Evolutionary conservation across 92 coral and sea anemone genomes (phyloP).

Genomic region (Epizoanthus ramosus): DNA sequence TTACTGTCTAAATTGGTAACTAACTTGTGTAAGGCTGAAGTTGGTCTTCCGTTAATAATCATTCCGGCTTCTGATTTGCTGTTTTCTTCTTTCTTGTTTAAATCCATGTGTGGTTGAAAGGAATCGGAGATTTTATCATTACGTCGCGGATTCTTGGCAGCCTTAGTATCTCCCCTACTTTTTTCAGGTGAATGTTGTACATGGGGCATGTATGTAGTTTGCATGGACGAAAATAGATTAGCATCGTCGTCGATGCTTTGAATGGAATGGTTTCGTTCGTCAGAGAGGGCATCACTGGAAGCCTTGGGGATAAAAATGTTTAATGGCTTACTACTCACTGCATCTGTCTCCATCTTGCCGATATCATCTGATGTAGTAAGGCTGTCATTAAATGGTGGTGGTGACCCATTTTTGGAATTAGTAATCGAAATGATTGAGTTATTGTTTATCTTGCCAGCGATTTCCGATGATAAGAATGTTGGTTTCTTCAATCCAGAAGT

Average conservation of each 20-base stretch:
- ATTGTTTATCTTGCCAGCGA: constrained; percentile 19
- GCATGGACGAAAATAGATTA: background rate
- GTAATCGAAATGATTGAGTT: background rate
- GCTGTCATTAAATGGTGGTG: background rate
- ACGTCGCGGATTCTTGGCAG: too few species aligned
- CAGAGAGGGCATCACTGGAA: background rate
- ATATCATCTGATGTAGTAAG: background rate
- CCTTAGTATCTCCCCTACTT: too few species aligned
- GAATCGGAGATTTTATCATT: too few species aligned
- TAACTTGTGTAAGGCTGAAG: too few species aligned
- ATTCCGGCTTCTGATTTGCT: too few species aligned
- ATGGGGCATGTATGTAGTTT: background rate
- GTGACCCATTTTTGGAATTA: background rate
- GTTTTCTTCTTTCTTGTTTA: too few species aligned
- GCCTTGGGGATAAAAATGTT: constrained; percentile 1
- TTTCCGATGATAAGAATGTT: background rate
- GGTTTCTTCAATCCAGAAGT: background rate
- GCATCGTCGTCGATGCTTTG: background rate
- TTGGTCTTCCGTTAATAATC: too few species aligned
- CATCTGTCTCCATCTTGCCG: background rate
- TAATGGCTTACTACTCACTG: background rate
- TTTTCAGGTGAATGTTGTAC: too few species aligned
- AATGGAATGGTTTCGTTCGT: background rate
- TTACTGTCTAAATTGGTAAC: too few species aligned
- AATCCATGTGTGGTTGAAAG: too few species aligned